phyloP scores from a whole-genome alignment of 2,888 invertebrate species.

The Rhagophthalmus giganteus region DNA sequence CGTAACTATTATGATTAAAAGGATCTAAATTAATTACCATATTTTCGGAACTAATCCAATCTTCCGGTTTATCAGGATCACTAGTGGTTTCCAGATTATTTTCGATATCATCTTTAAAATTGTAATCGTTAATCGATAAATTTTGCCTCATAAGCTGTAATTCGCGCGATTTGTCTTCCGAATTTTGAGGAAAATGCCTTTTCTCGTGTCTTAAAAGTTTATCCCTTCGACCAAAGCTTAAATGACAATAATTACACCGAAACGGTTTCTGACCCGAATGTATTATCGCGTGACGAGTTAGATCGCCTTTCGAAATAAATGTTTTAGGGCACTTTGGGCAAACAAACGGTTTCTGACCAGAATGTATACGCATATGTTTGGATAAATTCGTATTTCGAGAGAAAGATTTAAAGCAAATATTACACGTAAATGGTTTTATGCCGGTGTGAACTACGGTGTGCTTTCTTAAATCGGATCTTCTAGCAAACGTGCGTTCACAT shows the following conservation, averaged over 20 bases:
- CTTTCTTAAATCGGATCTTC: constrained; percentile 71
- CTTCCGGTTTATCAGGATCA: constrained; percentile 38
- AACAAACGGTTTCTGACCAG: constrained; percentile 71
- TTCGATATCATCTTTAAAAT: constrained; percentile 32
- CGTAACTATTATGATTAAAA: constrained; percentile 55
- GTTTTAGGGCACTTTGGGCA: constrained; percentile 74
- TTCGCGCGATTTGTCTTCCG: constrained; percentile 47
- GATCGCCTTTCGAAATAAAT: constrained; percentile 69
- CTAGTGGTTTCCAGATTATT: constrained; percentile 18
- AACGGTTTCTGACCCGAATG: constrained; percentile 70
- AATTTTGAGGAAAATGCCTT: constrained; percentile 59
- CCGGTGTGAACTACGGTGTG: constrained; percentile 80
- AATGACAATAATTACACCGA: constrained; percentile 66
- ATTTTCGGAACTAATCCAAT: constrained; percentile 52
- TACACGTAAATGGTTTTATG: constrained; percentile 72
- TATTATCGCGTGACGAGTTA: constrained; percentile 67
- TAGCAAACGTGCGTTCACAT: constrained; percentile 70
- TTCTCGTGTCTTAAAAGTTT: constrained; percentile 70
- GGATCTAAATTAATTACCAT: constrained; percentile 67
- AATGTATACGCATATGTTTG: constrained; percentile 73
- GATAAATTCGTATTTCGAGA: constrained; percentile 77
- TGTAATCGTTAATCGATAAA: constrained; percentile 41
- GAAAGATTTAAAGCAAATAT: constrained; percentile 73
- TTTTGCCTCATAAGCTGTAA: constrained; percentile 47
- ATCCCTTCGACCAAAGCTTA: constrained; percentile 69